Percentiles rank a stretch among this genome's conserved stretches.
These are phyloP conservation scores for Onthophagus taurus DNA, from an alignment of 1,140 invertebrate species.

Conservation along the genomic window DNA sequence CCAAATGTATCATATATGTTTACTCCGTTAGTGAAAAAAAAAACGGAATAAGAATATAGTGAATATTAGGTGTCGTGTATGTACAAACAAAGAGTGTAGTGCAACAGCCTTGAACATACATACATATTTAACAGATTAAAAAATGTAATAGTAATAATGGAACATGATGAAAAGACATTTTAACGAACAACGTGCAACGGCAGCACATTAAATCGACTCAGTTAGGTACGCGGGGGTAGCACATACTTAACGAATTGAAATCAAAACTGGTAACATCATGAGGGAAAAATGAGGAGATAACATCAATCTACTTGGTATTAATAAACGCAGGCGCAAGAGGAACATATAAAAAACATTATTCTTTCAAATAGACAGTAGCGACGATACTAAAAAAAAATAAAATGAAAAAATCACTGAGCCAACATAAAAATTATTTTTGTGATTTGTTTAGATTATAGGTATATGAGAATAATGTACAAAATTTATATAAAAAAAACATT, in stretches of 20 bases:
- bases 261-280: too few relatives aligned
- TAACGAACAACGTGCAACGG: conserved; percentile 16
- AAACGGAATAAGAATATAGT: conserved; percentile 27
- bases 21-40: conserved; percentile 7
- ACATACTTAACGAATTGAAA: conserved; percentile 3
- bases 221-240: conserved; percentile 15
- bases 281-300: too few relatives aligned
- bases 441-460: conserved; percentile 37
- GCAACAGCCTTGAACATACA: conserved; percentile 22
- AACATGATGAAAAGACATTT: conserved; percentile 5
- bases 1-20: conserved; percentile 36
- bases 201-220: conserved; percentile 13
- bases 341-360: conserved; percentile 18
- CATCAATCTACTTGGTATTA: too few relatives aligned
- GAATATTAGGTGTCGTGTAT: conserved; percentile 37
- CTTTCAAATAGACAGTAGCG: conserved; percentile 18
- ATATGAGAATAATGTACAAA: conserved; percentile 38
- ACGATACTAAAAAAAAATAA: conserved; percentile 4
- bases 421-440: conserved; percentile 38
- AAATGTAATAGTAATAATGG: conserved; percentile 12
- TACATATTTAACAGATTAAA: conserved; percentile 9
- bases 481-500: conserved; percentile 39
- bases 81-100: conserved; percentile 30
- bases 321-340: too few relatives aligned
- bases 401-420: conserved; percentile 25